phyloP scores from a whole-genome alignment of 1,140 invertebrate genomes.

The Drosophila kanapiae region DNA sequence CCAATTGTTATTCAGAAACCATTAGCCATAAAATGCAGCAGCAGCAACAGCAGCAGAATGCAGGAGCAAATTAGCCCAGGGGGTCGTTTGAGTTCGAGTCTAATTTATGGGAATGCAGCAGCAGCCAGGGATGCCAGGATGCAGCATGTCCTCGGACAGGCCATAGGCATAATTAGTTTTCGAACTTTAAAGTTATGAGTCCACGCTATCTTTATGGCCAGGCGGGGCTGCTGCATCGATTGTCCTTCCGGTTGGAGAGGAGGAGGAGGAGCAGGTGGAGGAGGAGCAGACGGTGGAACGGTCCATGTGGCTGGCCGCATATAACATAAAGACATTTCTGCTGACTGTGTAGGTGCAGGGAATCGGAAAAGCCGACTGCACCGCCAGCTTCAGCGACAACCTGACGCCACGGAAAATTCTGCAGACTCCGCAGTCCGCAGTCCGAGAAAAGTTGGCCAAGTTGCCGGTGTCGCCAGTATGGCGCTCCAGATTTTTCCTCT shows the following conservation, averaged over 20 bases:
- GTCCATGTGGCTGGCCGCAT: conserved; percentile 55
- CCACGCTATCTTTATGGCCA: conserved; percentile 78
- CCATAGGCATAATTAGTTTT: conserved; percentile 83
- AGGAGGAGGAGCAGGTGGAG: not conserved
- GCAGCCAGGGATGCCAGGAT: conserved; percentile 15
- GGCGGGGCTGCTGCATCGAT: conserved; percentile 33
- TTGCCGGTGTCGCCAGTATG: conserved; percentile 62
- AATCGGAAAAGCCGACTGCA: conserved; percentile 65
- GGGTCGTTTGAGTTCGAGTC: conserved; percentile 16
- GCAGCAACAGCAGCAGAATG: conserved; percentile 60
- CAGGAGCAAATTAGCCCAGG: conserved; percentile 67
- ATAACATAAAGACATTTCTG: conserved; percentile 62
- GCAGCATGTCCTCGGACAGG: conserved; percentile 44
- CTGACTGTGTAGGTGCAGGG: conserved; percentile 74
- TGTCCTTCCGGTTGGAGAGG: conserved; percentile 2
- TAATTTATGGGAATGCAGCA: conserved; percentile 79
- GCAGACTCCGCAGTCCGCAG: conserved; percentile 40
- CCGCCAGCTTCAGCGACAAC: conserved; percentile 62
- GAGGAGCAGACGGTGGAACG: not conserved
- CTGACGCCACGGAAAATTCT: conserved; percentile 71
- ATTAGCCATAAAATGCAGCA: conserved; percentile 80
- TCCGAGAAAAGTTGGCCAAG: conserved; percentile 67
- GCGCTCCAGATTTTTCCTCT: conserved; percentile 39
- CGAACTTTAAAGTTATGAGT: conserved; percentile 82
- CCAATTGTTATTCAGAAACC: conserved; percentile 77